Evolutionary conservation across 2,888 invertebrate genomes (phyloP).

Genomic region (Boloria euphrosyne): DNA sequence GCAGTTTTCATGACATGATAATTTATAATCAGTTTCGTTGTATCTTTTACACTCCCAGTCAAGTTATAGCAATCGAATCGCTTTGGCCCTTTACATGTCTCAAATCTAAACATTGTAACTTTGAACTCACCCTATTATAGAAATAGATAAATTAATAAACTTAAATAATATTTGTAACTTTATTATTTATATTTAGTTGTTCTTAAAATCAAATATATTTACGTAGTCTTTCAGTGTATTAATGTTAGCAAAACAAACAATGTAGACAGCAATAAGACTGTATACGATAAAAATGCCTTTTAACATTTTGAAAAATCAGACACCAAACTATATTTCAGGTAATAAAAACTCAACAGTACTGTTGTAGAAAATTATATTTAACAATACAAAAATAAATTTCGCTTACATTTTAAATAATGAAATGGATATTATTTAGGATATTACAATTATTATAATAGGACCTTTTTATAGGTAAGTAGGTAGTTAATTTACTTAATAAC

Average conservation of each 20-base stretch:
- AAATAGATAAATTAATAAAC: too few relatives aligned
- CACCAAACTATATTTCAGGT: background rate
- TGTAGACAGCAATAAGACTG: constrained; percentile 10
- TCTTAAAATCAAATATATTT: constrained; percentile 13
- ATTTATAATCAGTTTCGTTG: constrained; percentile 35
- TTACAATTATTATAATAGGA: constrained; percentile 21
- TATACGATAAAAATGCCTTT: constrained; percentile 16
- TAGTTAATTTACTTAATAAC: constrained; percentile 14
- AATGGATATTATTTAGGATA: constrained; percentile 4
- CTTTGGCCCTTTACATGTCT: constrained; percentile 52
- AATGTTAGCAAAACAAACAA: constrained; percentile 9
- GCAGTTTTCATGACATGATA: constrained; percentile 42
- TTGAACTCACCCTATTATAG: constrained; percentile 48
- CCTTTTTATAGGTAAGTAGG: constrained; percentile 3
- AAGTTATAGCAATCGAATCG: constrained; percentile 45
- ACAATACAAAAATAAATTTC: background rate
- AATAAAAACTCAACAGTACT: background rate
- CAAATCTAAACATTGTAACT: constrained; percentile 40
- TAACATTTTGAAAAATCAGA: constrained; percentile 17
- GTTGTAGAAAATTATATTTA: background rate
- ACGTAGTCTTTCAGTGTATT: constrained; percentile 23
- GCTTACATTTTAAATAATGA: constrained; percentile 4
- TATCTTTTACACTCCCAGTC: constrained; percentile 31
- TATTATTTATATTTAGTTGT: background rate
- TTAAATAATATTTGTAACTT: too few relatives aligned